These are phyloP conservation scores for Rhinogobio ventralis DNA, from an alignment of 2,797 vertebrate genomes.

Conservation along the genomic window DNA sequence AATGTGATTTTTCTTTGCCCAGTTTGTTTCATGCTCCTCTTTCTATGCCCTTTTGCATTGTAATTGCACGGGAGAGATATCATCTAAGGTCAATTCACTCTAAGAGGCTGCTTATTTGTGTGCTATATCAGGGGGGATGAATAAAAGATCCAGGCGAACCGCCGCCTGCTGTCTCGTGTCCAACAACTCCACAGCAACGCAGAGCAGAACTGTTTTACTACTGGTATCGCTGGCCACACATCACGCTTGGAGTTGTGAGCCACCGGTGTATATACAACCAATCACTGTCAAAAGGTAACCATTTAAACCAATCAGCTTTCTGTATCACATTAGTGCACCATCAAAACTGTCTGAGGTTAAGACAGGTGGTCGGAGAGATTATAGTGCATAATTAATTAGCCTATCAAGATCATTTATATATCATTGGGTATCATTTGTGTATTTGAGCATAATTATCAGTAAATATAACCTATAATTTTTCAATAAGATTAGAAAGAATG, in stretches of 20 bases:
- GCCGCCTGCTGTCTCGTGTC: not conserved
- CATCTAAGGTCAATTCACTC: no score
- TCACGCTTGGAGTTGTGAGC: no score
- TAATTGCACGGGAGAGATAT: not conserved
- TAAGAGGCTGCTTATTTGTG: not conserved
- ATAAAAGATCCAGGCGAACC: not conserved
- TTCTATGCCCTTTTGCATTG: not conserved
- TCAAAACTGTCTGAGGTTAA: not conserved
- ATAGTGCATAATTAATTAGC: not conserved
- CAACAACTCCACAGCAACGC: not conserved
- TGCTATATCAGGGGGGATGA: not conserved
- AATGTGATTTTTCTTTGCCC: not conserved
- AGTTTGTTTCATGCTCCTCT: not conserved
- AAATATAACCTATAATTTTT: not conserved
- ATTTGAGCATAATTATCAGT: not conserved
- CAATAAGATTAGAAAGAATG: no score
- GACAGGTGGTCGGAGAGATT: no score
- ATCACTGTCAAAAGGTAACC: not conserved
- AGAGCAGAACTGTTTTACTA: no score
- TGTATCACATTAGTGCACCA: not conserved
- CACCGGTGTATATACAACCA: not conserved
- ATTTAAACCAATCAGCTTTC: not conserved
- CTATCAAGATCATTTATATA: not conserved
- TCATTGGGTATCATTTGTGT: not conserved
- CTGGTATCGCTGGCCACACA: no score